Base-by-base conservation (phyloP, 2,113 vertebrate species). In the Pygoscelis antarcticus region DNA sequence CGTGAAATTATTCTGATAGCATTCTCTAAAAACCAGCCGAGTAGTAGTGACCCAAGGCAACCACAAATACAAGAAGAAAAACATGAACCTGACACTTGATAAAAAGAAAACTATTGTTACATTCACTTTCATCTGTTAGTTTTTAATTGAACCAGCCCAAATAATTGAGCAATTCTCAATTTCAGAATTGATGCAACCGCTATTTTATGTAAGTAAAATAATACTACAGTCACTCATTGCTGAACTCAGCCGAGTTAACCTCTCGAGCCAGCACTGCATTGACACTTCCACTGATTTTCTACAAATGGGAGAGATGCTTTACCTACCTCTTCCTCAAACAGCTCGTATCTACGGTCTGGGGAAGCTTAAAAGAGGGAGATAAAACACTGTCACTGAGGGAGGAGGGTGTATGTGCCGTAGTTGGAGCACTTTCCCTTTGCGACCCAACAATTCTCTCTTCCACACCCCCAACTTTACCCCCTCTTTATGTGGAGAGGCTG, bases 391-490 rank as follows among this genome's bases (percentile, higher is more conserved):
- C 49, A 38, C 54, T 0, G 29, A 7, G 29, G 49, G n/a, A 77
- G 21, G 32, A 88, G 52, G 17, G 42, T 30, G 26, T 16, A 11
- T 7, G 2, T 17, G 22, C 15, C 15, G 13, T 17, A 7, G 64
- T 7, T 51, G 29, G 11, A 40, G 7, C 19, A 20, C 23, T 11
- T 62, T 17, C 15, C 42, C n/a, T 46, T 54, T 30, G 55, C 1
- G 1, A 49, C 13, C 26, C 21, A 44, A 4, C 36, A 52, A 27
- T 27, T 64, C 40, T 12, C 25, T 19, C 21, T 44, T 26, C 21
- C 16, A 27, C 16, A 2, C 0, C 16, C n/a, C 19, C n/a, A 46
- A 2, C 2, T 38, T 60, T 13, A 27, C 5, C 22, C 25, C 34
- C 44, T 46, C 54, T 44, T 58, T 10, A 2, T 1, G 5, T 29